Conservation (phyloP, 2,113 vertebrate species). For the Morone saxatilis region DNA sequence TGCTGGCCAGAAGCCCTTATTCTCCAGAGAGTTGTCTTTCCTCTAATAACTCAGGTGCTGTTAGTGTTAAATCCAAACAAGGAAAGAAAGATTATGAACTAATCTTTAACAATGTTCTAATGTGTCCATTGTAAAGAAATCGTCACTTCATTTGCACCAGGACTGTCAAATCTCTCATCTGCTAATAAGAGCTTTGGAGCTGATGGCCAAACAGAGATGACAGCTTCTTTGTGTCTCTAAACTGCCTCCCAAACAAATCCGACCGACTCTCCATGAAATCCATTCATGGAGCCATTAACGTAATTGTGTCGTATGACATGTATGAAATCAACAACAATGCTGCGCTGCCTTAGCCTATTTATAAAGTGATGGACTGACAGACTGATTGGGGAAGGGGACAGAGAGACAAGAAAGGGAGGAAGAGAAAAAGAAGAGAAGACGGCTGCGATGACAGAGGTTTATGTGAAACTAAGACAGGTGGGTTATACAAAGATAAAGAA, state of each 20-base stretch:
- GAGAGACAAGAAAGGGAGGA: slow-evolving; percentile 33
- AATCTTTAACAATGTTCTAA: slow-evolving; percentile 34
- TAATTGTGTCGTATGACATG: slow-evolving; percentile 80
- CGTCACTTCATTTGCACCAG: slow-evolving; percentile 47
- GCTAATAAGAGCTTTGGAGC: slow-evolving; percentile 61
- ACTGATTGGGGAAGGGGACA: slow-evolving; percentile 33
- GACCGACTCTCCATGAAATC: slow-evolving; percentile 68
- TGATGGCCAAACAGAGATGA: slow-evolving; percentile 76
- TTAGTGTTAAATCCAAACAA: slow-evolving; percentile 7
- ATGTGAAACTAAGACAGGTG: slow-evolving; percentile 60
- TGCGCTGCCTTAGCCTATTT: slow-evolving; percentile 49
- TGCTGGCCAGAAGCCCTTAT: background rate
- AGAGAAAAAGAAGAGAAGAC: slow-evolving; percentile 21
- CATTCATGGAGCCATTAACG: slow-evolving; percentile 70
- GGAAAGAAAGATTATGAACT: slow-evolving; percentile 4
- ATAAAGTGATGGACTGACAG: slow-evolving; percentile 68
- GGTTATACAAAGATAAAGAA: slow-evolving; percentile 23
- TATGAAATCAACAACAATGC: slow-evolving; percentile 80
- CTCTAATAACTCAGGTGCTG: background rate
- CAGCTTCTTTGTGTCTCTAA: slow-evolving; percentile 75
- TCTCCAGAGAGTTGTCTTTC: background rate
- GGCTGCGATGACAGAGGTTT: slow-evolving; percentile 53
- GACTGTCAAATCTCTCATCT: slow-evolving; percentile 67
- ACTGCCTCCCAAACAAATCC: slow-evolving; percentile 72
- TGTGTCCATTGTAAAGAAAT: slow-evolving; percentile 49